phyloP scores from a whole-genome alignment of 1,140 invertebrate genomes.

The Bombus huntii region DNA sequence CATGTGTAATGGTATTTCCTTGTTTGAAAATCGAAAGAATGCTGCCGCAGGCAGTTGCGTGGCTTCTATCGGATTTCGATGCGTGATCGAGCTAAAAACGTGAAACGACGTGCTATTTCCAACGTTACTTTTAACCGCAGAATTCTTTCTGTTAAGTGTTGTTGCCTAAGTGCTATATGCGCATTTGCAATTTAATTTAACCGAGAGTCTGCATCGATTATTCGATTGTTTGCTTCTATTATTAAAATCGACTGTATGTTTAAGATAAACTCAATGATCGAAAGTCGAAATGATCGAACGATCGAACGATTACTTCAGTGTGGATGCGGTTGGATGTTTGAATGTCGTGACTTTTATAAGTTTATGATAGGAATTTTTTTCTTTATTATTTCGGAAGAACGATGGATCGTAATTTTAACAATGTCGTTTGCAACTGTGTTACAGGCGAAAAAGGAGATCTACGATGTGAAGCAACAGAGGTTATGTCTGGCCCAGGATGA shows the following conservation, averaged over 20 bases:
- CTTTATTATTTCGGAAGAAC: neutral
- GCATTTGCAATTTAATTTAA: neutral
- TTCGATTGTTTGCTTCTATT: neutral
- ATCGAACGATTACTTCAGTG: neutral
- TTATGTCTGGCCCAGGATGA: slow-evolving; percentile 96
- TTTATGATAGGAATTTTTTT: neutral
- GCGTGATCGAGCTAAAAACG: slow-evolving; percentile 1
- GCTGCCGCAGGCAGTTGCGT: neutral
- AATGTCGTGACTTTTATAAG: too few relatives aligned
- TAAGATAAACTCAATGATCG: neutral
- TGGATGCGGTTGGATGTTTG: neutral
- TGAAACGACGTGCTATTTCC: neutral
- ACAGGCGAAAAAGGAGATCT: slow-evolving; percentile 97
- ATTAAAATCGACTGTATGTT: too few relatives aligned
- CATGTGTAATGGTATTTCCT: slow-evolving; percentile 29
- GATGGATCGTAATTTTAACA: neutral
- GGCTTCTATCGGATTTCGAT: neutral
- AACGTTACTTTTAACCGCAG: neutral
- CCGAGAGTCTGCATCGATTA: neutral
- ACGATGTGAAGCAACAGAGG: slow-evolving; percentile 96
- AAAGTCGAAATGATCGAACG: neutral
- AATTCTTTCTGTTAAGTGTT: neutral
- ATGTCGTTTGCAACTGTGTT: slow-evolving; percentile 77
- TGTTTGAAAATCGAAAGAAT: slow-evolving; percentile 9
- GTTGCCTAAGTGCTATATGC: too few relatives aligned